These are phyloP conservation scores for Campoplex nolae DNA, from an alignment of 2,888 invertebrate genomes.

Conservation along the genomic window DNA sequence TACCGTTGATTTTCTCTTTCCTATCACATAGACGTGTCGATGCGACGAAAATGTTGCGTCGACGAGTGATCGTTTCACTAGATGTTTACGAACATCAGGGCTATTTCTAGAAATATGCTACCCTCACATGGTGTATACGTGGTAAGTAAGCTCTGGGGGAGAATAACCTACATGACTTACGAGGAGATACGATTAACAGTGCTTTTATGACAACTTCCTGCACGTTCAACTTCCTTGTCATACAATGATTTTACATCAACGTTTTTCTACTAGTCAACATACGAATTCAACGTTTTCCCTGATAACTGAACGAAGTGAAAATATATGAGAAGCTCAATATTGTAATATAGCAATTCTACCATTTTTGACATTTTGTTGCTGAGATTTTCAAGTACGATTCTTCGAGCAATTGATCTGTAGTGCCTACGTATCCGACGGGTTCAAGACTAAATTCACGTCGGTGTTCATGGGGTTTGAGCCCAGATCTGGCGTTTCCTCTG, in stretches of 20 bases:
- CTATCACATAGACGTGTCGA: not conserved
- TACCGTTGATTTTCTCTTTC: not conserved
- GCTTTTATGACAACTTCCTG: constrained; percentile 63
- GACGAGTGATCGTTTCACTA: constrained; percentile 6
- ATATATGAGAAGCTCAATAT: not conserved
- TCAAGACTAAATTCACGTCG: too few species aligned
- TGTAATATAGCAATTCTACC: not conserved
- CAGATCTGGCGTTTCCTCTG: not conserved
- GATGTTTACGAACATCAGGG: constrained; percentile 47
- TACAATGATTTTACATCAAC: constrained; percentile 25
- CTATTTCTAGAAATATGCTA: constrained; percentile 47
- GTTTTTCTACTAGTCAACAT: not conserved
- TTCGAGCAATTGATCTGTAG: too few species aligned
- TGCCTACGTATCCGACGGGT: too few species aligned
- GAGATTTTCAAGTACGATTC: not conserved
- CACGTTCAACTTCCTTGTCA: constrained; percentile 59
- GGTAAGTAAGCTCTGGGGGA: constrained; percentile 63
- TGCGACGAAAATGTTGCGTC: not conserved
- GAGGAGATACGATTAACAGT: constrained; percentile 59
- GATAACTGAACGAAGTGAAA: not conserved
- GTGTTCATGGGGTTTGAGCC: too few species aligned
- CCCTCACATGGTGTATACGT: constrained; percentile 57
- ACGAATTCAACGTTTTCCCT: not conserved
- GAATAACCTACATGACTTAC: constrained; percentile 38
- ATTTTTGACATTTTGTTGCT: not conserved